Evolutionary conservation across 2,113 vertebrate species (phyloP).

Genomic region (Prunella fulvescens): DNA sequence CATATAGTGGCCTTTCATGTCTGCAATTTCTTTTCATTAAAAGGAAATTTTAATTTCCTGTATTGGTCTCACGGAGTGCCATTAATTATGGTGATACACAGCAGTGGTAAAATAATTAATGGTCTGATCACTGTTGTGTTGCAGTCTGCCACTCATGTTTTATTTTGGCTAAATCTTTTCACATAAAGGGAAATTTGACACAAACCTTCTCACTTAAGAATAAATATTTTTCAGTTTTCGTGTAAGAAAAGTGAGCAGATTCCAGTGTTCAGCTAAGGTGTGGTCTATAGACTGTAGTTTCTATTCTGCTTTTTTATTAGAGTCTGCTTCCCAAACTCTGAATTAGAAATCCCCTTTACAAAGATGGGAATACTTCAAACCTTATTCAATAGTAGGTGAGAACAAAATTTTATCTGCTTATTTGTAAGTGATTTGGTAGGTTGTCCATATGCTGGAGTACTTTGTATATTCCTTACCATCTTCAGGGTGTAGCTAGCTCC

Average conservation of each 20-base stretch:
- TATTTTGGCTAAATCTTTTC: background rate
- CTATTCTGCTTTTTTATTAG: background rate
- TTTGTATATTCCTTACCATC: background rate
- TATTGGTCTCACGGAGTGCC: background rate
- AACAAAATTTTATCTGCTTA: background rate
- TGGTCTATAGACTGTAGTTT: background rate
- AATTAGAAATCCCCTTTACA: background rate
- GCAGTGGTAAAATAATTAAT: background rate
- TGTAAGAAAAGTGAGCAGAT: background rate
- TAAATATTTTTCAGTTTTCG: background rate
- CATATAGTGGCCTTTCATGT: background rate
- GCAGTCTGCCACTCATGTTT: background rate
- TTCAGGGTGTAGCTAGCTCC: background rate
- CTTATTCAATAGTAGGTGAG: background rate
- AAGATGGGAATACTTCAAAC: background rate
- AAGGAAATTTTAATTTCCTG: constrained; percentile 16
- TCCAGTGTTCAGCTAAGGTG: background rate
- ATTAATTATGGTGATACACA: background rate
- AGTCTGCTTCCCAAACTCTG: background rate
- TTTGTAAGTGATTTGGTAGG: background rate
- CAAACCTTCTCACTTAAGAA: background rate
- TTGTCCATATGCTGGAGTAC: background rate
- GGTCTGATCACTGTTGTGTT: background rate
- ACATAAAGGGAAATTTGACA: background rate
- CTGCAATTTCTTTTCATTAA: background rate